Base-by-base conservation (phyloP, 2,797 vertebrate genomes). In the Halcyon badia region DNA sequence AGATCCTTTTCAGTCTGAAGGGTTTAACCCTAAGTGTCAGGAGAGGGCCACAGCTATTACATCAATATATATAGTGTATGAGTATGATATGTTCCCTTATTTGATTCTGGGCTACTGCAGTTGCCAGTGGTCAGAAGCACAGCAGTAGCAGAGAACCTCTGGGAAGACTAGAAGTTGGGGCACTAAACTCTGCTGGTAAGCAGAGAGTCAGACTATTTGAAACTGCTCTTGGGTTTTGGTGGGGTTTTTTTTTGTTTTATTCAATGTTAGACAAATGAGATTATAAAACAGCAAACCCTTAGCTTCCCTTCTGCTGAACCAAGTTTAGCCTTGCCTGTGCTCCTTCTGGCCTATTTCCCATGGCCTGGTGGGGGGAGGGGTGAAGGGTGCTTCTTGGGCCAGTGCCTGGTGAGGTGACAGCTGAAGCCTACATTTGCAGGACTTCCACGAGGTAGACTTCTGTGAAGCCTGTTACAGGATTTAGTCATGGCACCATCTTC, bases 181-280 rank as follows among this genome's bases (percentile, higher is more conserved):
- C 21, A 56, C 30, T 72, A 64, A 35, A 6, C 19, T 80, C 35
- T 95, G 24, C 46, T 52, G 69, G 49, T 42, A 41, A 81, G 41
- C 22, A 68, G 31, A 65, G 17, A 28, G 17, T 31, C 19, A n/a
- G 25, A n/a, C 33, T 33, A 37, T 68, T 68, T 64, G 49, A 9
- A 42, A 14, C 41, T 46, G 0, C 7, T 54, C 42, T 8, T 1
- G 5, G 3, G 7, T 20, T 33, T 39, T 21, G n/a, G n/a, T n/a
- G n/a, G n/a, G n/a, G 10, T 10, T 10, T 83, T 28, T 51, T 14
- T 28, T 60, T 17, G 24, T 33, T 65, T 56, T n/a, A 42, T 9
- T 64, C 44, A 41, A 2, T 12, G 28, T 5, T 6, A 39, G 28
- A 39, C 17, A 52, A 33, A 46, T 16, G 26, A 77, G 37, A 37